Conservation (phyloP, 2,888 invertebrate genomes). For the Hyposoter dolosus region DNA sequence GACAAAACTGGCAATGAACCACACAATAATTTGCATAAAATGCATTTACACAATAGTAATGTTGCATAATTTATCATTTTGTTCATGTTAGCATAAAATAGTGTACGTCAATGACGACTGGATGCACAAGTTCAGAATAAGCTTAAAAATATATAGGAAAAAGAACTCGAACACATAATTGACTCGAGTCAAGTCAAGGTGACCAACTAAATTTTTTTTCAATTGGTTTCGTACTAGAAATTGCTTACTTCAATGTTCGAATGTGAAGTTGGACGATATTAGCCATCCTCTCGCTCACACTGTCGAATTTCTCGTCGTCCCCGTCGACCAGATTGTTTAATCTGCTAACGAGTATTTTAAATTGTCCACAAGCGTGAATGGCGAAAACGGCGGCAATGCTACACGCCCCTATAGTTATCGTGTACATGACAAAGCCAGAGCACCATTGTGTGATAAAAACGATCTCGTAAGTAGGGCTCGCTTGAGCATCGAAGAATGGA, state of each 20-base stretch:
- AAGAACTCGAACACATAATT: not conserved
- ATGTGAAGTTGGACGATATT: conserved; percentile 77
- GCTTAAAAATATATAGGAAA: not conserved
- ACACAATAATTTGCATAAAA: conserved; percentile 9
- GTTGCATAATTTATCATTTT: not conserved
- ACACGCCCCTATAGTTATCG: conserved; percentile 77
- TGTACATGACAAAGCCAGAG: conserved; percentile 77
- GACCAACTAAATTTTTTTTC: not conserved
- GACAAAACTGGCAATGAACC: conserved; percentile 74
- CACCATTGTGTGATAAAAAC: conserved; percentile 77
- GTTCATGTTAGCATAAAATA: not conserved
- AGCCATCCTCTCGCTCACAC: conserved; percentile 60
- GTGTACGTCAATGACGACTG: not conserved
- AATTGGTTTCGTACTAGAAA: not conserved
- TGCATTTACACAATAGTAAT: not conserved
- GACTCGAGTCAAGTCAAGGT: no score
- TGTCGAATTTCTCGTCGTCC: not conserved
- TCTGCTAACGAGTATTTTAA: conserved; percentile 73
- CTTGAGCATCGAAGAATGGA: conserved; percentile 73
- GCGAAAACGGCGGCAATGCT: conserved; percentile 79
- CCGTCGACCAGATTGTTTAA: conserved; percentile 72
- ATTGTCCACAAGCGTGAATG: conserved; percentile 80
- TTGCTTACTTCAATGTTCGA: conserved; percentile 74
- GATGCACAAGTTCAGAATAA: not conserved
- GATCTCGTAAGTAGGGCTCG: conserved; percentile 78